These are phyloP conservation scores for Nesoenas mayeri DNA, from an alignment of 2,113 vertebrate genomes.

Conservation along the genomic window DNA sequence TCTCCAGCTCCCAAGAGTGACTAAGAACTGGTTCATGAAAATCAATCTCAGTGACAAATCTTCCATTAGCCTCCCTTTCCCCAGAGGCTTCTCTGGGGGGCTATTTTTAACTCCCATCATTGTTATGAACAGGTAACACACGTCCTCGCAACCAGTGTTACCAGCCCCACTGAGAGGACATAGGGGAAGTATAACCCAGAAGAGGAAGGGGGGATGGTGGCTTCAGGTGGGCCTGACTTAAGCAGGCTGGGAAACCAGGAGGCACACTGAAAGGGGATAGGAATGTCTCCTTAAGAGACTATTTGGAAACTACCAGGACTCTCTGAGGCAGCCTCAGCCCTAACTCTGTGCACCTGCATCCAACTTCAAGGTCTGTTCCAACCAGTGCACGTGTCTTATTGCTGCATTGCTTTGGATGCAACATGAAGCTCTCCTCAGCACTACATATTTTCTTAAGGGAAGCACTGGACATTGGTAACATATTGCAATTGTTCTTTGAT, in stretches of 20 bases:
- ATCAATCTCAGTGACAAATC: neutral
- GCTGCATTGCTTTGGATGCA: neutral
- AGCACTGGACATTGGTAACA: neutral
- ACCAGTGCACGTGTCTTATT: accelerated
- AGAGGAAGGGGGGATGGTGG: neutral
- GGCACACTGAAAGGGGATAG: accelerated
- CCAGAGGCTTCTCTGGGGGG: neutral
- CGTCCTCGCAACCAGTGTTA: neutral
- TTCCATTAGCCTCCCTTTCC: neutral
- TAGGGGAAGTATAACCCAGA: neutral
- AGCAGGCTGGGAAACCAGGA: neutral
- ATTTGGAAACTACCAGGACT: neutral
- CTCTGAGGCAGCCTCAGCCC: neutral
- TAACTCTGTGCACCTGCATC: neutral
- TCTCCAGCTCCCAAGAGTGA: neutral
- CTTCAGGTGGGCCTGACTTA: neutral
- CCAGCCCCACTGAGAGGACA: neutral
- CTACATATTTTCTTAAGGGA: neutral
- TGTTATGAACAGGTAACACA: neutral
- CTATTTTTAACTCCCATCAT: neutral
- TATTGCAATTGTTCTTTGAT: neutral
- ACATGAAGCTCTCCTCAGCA: neutral
- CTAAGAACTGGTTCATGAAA: neutral
- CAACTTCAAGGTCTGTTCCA: neutral
- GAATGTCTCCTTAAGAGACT: neutral